phyloP scores from a whole-genome alignment of 1,140 invertebrate species.

The Calephelis nemesis region DNA sequence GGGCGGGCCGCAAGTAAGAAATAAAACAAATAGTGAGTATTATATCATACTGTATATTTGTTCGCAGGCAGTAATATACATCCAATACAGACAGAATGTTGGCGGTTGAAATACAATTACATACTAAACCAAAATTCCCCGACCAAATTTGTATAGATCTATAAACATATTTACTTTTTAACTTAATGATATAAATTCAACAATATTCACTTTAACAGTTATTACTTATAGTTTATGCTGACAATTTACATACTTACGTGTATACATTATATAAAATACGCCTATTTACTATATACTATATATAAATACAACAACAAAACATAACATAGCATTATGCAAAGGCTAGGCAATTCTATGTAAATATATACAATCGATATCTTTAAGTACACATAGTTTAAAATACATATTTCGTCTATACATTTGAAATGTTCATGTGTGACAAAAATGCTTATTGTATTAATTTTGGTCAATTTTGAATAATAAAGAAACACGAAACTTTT shows the following conservation, averaged over 20 bases:
- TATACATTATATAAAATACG: constrained; percentile 24
- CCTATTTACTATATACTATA: constrained; percentile 13
- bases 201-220: constrained; percentile 51
- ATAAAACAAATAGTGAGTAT: constrained; percentile 24
- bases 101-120: constrained; percentile 33
- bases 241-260: constrained; percentile 34
- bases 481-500: neutral
- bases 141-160: constrained; percentile 33
- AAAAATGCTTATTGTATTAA: constrained; percentile 7
- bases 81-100: constrained; percentile 40
- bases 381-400: constrained; percentile 15
- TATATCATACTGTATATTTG: constrained; percentile 31
- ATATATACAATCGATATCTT: constrained; percentile 19
- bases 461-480: constrained; percentile 15
- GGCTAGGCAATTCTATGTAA: constrained; percentile 14
- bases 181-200: constrained; percentile 44
- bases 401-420: constrained; percentile 6
- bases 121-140: constrained; percentile 29
- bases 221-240: constrained; percentile 31
- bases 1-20: neutral
- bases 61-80: constrained; percentile 45
- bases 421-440: neutral
- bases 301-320: constrained; percentile 25
- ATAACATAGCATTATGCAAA: constrained; percentile 14
- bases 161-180: constrained; percentile 31